These are phyloP conservation scores for Gymnoscopelus braueri DNA, from an alignment of 2,797 vertebrate species.

Conservation along the genomic window DNA sequence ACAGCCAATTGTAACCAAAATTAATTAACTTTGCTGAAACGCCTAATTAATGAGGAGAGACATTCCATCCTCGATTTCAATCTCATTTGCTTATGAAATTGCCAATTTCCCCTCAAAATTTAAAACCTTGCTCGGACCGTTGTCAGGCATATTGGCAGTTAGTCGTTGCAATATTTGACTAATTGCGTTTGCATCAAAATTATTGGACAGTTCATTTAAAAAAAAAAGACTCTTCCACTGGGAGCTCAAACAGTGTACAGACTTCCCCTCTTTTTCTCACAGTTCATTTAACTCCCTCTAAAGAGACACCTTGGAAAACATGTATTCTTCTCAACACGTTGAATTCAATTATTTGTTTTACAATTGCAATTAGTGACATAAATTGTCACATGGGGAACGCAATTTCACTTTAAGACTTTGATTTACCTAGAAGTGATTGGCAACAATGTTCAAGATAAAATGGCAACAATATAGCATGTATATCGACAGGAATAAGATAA, in stretches of 20 bases:
- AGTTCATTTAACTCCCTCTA: conserved; percentile 82
- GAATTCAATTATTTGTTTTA: conserved; percentile 83
- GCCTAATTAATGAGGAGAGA: conserved; percentile 68
- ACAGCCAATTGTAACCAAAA: conserved; percentile 53
- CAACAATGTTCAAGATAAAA: conserved; percentile 15
- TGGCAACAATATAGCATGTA: too few relatives aligned
- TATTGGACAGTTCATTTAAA: conserved; percentile 82
- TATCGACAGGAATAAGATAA: too few relatives aligned
- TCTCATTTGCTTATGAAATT: conserved; percentile 74
- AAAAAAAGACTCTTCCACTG: too few relatives aligned
- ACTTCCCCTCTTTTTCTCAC: conserved; percentile 14
- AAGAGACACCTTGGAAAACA: conserved; percentile 80
- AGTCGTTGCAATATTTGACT: conserved; percentile 76
- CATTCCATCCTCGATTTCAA: conserved; percentile 66
- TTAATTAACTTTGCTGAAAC: conserved; percentile 58
- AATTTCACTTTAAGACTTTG: conserved; percentile 65
- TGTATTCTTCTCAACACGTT: conserved; percentile 69
- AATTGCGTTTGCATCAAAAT: conserved; percentile 83
- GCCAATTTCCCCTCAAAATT: conserved; percentile 70
- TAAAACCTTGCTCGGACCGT: conserved; percentile 57
- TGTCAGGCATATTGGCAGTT: conserved; percentile 58
- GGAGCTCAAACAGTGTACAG: too few relatives aligned
- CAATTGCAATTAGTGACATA: conserved; percentile 69
- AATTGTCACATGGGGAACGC: conserved; percentile 32
- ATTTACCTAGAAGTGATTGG: conserved; percentile 75